A percentile compares a stretch with the other conserved stretches of the same genome.
phyloP scores from a whole-genome alignment of 2,888 invertebrate genomes.

The Pyralis farinalis region DNA sequence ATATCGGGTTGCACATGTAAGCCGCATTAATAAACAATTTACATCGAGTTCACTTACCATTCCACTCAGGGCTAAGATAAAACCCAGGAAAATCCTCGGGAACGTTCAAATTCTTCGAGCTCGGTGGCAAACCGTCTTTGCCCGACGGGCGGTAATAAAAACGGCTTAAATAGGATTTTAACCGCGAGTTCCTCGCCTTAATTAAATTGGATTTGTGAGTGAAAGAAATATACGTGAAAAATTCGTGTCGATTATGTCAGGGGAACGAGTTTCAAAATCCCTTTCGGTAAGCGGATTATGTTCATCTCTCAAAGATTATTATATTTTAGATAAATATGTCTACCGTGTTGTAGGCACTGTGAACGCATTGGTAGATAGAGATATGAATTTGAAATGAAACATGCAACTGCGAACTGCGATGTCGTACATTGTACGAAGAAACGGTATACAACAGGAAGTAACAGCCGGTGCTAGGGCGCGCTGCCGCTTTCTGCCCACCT shows the following conservation, averaged over 20 bases:
- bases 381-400: not conserved
- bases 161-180: constrained; percentile 81
- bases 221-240: constrained; percentile 79
- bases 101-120: constrained; percentile 74
- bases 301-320: constrained; percentile 47
- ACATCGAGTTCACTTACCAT: constrained; percentile 66
- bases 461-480: constrained; percentile 38
- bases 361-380: constrained; percentile 9
- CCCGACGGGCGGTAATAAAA: constrained; percentile 79
- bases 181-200: constrained; percentile 79
- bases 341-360: constrained; percentile 19
- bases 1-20: constrained; percentile 23
- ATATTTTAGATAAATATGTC: constrained; percentile 24
- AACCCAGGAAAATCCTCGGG: constrained; percentile 67
- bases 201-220: constrained; percentile 80
- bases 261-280: constrained; percentile 66
- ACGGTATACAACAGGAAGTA: constrained; percentile 54
- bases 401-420: not conserved
- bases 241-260: constrained; percentile 76
- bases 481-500: not conserved
- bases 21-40: constrained; percentile 55
- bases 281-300: constrained; percentile 62
- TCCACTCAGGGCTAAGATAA: constrained; percentile 62
- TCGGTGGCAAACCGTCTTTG: constrained; percentile 73
- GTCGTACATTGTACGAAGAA: constrained; percentile 27